phyloP scores from a whole-genome alignment of 2,113 vertebrate species.

The Apus apus region DNA sequence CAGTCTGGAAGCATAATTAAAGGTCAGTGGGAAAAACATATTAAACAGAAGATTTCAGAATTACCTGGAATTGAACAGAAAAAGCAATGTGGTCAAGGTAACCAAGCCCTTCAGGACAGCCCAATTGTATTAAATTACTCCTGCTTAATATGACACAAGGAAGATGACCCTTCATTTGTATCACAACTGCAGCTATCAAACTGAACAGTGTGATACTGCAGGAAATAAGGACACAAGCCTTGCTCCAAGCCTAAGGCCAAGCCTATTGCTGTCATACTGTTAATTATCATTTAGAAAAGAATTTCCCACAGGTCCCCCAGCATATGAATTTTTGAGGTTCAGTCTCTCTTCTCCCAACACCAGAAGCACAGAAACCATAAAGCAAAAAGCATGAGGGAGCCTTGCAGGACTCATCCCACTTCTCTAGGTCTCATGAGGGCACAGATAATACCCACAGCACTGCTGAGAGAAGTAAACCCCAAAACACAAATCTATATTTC shows the following conservation, averaged over 20 bases:
- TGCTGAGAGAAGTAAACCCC: background rate
- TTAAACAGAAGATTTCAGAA: background rate
- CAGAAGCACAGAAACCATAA: background rate
- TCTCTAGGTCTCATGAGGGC: rapidly evolving
- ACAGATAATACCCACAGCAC: background rate
- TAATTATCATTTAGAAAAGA: background rate
- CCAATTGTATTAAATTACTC: background rate
- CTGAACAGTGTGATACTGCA: rapidly evolving
- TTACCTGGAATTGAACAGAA: background rate
- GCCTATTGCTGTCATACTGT: background rate
- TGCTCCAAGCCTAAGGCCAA: background rate
- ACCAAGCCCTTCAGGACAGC: background rate
- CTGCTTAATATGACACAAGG: background rate
- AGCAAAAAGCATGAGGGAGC: background rate
- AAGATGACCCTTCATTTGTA: background rate
- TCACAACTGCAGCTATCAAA: background rate
- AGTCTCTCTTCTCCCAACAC: background rate
- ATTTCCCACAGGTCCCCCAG: background rate
- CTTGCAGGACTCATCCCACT: background rate
- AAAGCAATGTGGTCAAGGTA: background rate
- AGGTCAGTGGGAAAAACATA: background rate
- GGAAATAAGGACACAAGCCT: background rate
- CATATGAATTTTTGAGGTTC: background rate
- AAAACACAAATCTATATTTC: background rate
- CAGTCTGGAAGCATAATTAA: background rate